Evolutionary conservation across 2,113 vertebrate species (phyloP).

Genomic region (Pterocles burchelli): DNA sequence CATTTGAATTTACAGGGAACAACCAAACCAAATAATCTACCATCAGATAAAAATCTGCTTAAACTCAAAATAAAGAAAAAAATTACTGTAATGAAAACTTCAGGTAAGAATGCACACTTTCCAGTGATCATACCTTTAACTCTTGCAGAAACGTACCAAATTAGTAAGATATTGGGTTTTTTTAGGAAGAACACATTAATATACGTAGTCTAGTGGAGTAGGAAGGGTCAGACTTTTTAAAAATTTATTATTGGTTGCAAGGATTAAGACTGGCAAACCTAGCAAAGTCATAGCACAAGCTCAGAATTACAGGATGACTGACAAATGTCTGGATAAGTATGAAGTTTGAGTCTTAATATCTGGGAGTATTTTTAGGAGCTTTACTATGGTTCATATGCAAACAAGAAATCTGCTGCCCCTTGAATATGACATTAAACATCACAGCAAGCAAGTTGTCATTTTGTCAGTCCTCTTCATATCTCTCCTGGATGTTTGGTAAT

Average conservation of each 20-base stretch:
- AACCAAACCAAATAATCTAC: background rate
- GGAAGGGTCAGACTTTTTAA: background rate
- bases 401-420: background rate
- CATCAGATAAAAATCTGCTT: background rate
- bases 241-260: background rate
- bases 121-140: background rate
- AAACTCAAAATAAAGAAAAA: background rate
- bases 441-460: background rate
- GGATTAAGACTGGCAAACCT: background rate
- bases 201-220: background rate
- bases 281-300: background rate
- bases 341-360: background rate
- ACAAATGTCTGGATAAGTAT: background rate
- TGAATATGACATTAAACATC: conserved; percentile 5
- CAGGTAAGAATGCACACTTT: background rate
- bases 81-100: background rate
- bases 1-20: background rate
- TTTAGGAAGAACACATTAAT: background rate
- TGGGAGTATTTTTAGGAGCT: background rate
- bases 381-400: background rate
- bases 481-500: background rate
- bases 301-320: background rate
- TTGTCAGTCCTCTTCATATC: background rate
- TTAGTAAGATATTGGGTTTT: background rate
- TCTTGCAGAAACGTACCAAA: background rate